A percentile compares a stretch with the other conserved stretches of the same genome.
Conservation (phyloP, 1,140 invertebrate species). For the Glossosoma conforme region DNA sequence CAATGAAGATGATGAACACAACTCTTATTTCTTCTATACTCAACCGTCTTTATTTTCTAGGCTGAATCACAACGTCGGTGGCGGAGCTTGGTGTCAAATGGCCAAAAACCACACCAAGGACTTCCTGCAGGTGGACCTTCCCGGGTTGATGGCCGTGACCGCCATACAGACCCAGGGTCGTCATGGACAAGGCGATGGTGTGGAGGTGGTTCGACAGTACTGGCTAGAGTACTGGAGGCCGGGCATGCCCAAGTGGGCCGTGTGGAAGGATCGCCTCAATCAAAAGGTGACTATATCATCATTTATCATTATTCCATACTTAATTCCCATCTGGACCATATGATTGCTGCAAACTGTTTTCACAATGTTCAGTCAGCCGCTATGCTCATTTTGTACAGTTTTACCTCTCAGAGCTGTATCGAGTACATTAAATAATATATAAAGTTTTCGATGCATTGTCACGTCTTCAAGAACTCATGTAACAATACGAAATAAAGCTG, state of each 20-base stretch:
- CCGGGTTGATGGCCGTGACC: slow-evolving; percentile 59
- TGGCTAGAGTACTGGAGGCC: slow-evolving; percentile 69
- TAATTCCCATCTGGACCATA: too few relatives aligned
- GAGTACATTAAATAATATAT: neutral
- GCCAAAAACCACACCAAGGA: slow-evolving; percentile 64
- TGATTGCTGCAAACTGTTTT: too few relatives aligned
- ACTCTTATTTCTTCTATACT: too few relatives aligned
- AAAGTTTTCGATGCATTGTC: neutral
- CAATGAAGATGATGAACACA: too few relatives aligned
- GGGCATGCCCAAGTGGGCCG: slow-evolving; percentile 52
- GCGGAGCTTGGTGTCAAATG: slow-evolving; percentile 79
- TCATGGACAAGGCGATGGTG: slow-evolving; percentile 71
- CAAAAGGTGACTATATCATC: slow-evolving; percentile 52
- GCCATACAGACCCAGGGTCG: slow-evolving; percentile 75
- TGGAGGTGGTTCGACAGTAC: slow-evolving; percentile 72
- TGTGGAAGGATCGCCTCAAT: slow-evolving; percentile 58
- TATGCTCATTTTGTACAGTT: too few relatives aligned
- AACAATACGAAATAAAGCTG: too few relatives aligned
- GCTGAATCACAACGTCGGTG: slow-evolving; percentile 64
- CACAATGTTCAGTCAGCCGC: too few relatives aligned
- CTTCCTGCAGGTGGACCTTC: slow-evolving; percentile 66
- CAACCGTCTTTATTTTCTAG: slow-evolving; percentile 48
- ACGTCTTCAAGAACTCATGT: too few relatives aligned
- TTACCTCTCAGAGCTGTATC: neutral
- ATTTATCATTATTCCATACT: too few relatives aligned